Evolutionary conservation across 2,797 vertebrate species (phyloP).

Genomic region (Artibeus jamaicensis): DNA sequence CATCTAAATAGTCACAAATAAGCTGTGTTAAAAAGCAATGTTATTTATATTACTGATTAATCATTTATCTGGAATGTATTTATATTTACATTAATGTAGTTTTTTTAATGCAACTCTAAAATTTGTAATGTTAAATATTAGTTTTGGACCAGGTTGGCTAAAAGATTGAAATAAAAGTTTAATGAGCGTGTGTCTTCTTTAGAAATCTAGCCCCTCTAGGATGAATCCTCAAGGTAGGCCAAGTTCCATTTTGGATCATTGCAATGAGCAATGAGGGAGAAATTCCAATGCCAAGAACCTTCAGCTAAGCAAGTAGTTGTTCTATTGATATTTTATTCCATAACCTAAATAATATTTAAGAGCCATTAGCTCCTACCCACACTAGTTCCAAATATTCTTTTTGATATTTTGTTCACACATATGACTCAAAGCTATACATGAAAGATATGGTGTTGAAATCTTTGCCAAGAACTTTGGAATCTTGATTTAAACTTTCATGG

Average conservation of each 20-base stretch:
- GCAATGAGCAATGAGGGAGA: not conserved
- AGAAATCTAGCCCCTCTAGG: not conserved
- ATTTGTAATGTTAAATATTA: slow-evolving; percentile 25
- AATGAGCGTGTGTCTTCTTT: not conserved
- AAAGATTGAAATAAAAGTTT: slow-evolving; percentile 17
- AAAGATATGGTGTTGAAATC: slow-evolving; percentile 33
- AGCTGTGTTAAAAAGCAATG: not conserved
- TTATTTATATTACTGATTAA: not conserved
- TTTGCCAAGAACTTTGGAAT: slow-evolving; percentile 40
- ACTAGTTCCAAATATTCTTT: not conserved
- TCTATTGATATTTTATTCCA: not conserved
- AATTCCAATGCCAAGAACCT: not conserved
- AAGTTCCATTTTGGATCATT: not conserved
- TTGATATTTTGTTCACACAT: slow-evolving; percentile 13
- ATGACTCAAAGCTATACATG: not conserved
- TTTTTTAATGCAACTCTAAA: not conserved
- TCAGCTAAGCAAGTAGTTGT: slow-evolving; percentile 1
- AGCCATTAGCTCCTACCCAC: not conserved
- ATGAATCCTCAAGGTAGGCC: not conserved
- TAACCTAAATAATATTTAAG: not conserved
- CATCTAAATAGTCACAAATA: not conserved
- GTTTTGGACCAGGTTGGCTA: not conserved
- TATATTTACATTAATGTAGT: not conserved
- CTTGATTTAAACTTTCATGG: slow-evolving; percentile 12
- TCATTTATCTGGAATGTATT: not conserved